phyloP scores from a whole-genome alignment of 2,797 vertebrate species.

The Hippocampus kuda region DNA sequence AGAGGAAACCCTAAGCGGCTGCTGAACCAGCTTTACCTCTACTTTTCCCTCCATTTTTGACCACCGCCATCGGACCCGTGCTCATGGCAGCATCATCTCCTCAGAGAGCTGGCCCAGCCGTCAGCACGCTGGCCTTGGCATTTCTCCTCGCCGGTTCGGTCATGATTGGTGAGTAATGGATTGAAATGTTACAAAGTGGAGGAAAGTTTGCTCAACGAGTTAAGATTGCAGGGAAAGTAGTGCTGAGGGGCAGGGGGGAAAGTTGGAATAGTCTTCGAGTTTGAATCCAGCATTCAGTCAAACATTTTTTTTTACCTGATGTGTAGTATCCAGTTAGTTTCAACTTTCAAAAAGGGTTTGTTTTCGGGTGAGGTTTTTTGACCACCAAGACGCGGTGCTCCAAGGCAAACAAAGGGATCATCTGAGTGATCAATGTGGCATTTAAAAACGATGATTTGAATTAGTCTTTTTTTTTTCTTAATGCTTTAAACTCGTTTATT shows the following conservation, averaged over 20 bases:
- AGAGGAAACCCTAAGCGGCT: slow-evolving; percentile 58
- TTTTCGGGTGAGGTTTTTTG: not conserved
- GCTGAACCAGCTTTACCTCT: slow-evolving; percentile 34
- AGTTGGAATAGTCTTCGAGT: slow-evolving; percentile 1
- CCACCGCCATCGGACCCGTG: slow-evolving; percentile 30
- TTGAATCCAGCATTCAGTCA: slow-evolving; percentile 50
- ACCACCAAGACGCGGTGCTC: not conserved
- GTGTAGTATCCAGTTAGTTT: slow-evolving; percentile 3
- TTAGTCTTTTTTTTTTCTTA: too few species aligned
- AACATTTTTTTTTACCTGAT: slow-evolving; percentile 41
- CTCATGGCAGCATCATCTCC: slow-evolving; percentile 51
- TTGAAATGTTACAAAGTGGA: slow-evolving; percentile 2
- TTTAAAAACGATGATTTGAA: not conserved
- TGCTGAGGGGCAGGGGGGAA: not conserved
- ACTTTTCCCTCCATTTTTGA: slow-evolving; percentile 34
- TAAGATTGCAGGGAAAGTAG: not conserved
- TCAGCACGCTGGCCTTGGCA: slow-evolving; percentile 27
- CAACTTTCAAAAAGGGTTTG: not conserved
- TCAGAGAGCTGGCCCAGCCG: slow-evolving; percentile 15
- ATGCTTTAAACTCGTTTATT: not conserved
- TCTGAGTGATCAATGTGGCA: slow-evolving; percentile 2
- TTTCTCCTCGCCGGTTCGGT: slow-evolving; percentile 34
- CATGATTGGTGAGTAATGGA: slow-evolving; percentile 41
- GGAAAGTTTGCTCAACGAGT: slow-evolving; percentile 18
- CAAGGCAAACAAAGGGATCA: slow-evolving; percentile 41